Base-by-base conservation (phyloP, 1,140 invertebrate genomes). In the Lordiphosa stackelbergi region DNA sequence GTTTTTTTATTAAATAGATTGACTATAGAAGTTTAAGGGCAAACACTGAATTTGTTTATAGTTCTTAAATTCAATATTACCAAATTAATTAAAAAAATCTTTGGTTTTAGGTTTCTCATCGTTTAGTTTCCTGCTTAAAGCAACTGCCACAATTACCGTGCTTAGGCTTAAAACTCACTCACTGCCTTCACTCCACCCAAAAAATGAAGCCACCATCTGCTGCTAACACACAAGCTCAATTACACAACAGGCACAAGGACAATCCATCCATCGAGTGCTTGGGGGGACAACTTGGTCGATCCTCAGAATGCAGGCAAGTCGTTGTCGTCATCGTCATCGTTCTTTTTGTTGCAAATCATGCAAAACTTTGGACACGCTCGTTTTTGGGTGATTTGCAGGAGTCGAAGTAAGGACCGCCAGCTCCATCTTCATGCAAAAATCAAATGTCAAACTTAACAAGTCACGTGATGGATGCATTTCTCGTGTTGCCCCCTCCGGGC, bases 401-500 rank as follows among this genome's bases (percentile, higher is more conserved):
- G 53, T 42, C 48, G 38, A 48, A 48, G 48, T 40, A 51, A 46
- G 22, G 12, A 35, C 16, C 10, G 7, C 19, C 53, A 55, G 11
- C 57, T 36, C 28, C 63, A 51, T 45, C 48, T 43, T 64, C 64
- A 68, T 63, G 56, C 55, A 60, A 69, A 69, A 69, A 59, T 66
- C 55, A 66, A 56, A 59, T 59, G 65, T 65, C 60, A 69, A 49
- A 48, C 52, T 45, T 55, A 65, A 71, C 59, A 65, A 69, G 54
- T 65, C 60, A 58, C 42, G 53, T 69, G 68, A 71, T 68, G 54
- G 59, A 71, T 71, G 53, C 66, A 60, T 55, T 66, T 60, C 66
- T 65, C 61, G 66, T 64, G 60, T 59, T 45, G 19, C 22, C 43
- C 13, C 36, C 41, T 41, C 34, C 19, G 28, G 41, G 31, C 31